These are phyloP conservation scores for Patiria miniata DNA, from an alignment of 35 echinoderm and acorn worm species.

Conservation along the genomic window DNA sequence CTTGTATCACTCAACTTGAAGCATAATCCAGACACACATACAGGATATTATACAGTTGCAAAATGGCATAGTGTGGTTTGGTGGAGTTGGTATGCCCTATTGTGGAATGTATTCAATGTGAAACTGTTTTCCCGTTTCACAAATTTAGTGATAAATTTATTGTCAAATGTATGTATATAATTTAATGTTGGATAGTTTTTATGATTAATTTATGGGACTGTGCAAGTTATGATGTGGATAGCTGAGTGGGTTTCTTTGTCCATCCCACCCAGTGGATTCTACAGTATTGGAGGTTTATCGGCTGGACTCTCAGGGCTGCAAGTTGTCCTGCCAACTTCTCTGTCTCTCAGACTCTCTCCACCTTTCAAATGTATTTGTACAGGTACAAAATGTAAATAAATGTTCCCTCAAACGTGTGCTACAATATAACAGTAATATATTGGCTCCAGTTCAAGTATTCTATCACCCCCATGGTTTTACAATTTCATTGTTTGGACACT, in stretches of 20 bases:
- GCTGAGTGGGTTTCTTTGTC: background rate
- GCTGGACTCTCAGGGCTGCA: slow-evolving; percentile 1
- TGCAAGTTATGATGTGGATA: background rate
- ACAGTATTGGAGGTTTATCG: slow-evolving; percentile 1
- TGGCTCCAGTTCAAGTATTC: too few species aligned
- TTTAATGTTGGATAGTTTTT: background rate
- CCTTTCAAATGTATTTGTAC: slow-evolving; percentile 1
- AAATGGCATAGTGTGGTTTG: too few species aligned
- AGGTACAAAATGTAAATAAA: background rate
- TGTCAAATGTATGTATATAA: background rate
- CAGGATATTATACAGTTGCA: too few species aligned
- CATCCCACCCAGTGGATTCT: slow-evolving; percentile 16
- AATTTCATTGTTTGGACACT: too few species aligned
- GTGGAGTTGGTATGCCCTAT: background rate
- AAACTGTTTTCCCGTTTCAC: background rate
- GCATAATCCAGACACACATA: too few species aligned
- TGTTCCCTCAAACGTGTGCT: slow-evolving; percentile 2
- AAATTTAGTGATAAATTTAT: background rate
- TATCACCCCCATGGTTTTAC: too few species aligned
- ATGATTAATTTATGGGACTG: slow-evolving; percentile 18
- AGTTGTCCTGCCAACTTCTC: background rate
- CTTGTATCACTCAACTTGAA: too few species aligned
- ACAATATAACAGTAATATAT: background rate
- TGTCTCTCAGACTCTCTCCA: background rate
- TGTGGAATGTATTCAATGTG: background rate